These are phyloP conservation scores for Amphipoea lucens DNA, from an alignment of 2,888 invertebrate genomes.

Conservation along the genomic window DNA sequence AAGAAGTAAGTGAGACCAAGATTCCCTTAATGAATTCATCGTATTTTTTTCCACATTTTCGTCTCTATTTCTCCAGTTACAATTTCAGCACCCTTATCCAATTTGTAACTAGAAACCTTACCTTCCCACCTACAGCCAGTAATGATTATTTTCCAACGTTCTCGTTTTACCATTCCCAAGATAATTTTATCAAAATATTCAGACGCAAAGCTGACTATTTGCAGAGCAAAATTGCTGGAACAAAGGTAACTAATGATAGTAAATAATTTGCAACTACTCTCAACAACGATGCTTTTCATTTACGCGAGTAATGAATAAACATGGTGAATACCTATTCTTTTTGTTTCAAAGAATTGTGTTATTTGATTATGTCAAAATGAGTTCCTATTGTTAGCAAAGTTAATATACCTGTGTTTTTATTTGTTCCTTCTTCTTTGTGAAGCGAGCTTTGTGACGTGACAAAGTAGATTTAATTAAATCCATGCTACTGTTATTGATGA, in stretches of 20 bases:
- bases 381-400: constrained; percentile 31
- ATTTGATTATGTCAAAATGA: constrained; percentile 32
- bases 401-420: constrained; percentile 31
- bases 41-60: constrained; percentile 33
- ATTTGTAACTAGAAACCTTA: constrained; percentile 47
- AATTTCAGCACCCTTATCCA: constrained; percentile 37
- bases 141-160: constrained; percentile 46
- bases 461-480: constrained; percentile 36
- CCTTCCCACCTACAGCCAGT: constrained; percentile 47
- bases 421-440: constrained; percentile 9
- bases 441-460: constrained; percentile 10
- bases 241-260: constrained; percentile 36
- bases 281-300: constrained; percentile 25
- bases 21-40: constrained; percentile 19
- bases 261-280: constrained; percentile 47
- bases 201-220: constrained; percentile 26
- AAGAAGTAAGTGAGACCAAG: neutral
- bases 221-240: constrained; percentile 34
- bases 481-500: neutral
- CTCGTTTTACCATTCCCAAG: constrained; percentile 20
- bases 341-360: constrained; percentile 13
- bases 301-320: constrained; percentile 9
- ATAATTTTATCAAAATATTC: constrained; percentile 54
- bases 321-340: constrained; percentile 21
- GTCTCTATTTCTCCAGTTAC: constrained; percentile 19